Conservation (phyloP, 2,888 invertebrate genomes). For the Ophonus ardosiacus region DNA sequence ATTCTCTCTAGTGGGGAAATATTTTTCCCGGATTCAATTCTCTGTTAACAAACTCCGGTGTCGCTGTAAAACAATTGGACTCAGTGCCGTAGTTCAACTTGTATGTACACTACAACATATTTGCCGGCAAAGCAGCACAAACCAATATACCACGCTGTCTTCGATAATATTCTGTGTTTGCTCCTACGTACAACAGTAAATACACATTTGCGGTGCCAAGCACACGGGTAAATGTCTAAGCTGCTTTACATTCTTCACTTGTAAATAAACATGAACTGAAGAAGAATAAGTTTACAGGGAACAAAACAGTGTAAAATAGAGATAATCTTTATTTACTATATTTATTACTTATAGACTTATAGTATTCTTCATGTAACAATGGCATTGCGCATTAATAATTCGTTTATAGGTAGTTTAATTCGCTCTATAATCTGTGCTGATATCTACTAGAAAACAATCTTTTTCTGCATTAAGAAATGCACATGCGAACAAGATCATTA, state of each 20-base stretch:
- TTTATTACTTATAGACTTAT: no score
- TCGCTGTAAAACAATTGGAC: conserved; percentile 10
- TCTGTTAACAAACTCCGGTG: not conserved
- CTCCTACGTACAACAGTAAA: not conserved
- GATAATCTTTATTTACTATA: no score
- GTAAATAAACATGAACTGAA: not conserved
- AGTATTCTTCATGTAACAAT: no score
- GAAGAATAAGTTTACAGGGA: not conserved
- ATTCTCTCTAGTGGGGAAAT: not conserved
- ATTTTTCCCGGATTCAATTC: conserved; percentile 22
- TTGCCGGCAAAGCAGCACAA: not conserved
- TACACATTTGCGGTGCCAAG: conserved; percentile 7
- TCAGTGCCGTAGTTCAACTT: not conserved
- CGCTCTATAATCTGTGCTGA: no score
- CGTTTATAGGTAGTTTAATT: no score
- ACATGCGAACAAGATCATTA: no score
- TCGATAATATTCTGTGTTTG: not conserved
- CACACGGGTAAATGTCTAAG: not conserved
- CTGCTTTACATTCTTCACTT: conserved; percentile 13
- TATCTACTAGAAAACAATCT: no score
- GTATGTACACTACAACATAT: not conserved
- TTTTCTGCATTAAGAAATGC: no score
- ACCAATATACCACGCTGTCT: conserved; percentile 21
- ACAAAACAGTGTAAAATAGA: not conserved
- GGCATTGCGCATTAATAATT: no score